These are phyloP conservation scores for Lucinisca nassula DNA, from an alignment of 2,888 invertebrate genomes.

Conservation along the genomic window DNA sequence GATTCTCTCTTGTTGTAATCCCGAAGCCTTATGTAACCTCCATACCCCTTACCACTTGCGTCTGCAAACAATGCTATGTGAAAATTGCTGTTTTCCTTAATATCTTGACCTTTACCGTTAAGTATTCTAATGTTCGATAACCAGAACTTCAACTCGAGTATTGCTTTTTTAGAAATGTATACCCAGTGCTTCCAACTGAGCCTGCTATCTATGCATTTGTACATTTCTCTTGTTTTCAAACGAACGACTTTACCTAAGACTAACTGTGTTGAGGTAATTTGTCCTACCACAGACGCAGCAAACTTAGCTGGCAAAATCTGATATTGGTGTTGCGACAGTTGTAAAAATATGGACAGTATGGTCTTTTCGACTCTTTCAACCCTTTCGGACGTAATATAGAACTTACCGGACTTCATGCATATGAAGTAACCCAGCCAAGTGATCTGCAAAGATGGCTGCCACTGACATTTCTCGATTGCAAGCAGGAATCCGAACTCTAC, in stretches of 20 bases:
- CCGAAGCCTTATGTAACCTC: not conserved
- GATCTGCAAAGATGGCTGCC: not conserved
- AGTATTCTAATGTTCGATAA: not conserved
- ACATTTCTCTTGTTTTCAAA: constrained; percentile 25
- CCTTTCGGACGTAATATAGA: not conserved
- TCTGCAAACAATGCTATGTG: not conserved
- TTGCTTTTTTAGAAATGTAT: not conserved
- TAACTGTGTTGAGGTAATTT: constrained; percentile 9
- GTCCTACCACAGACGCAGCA: constrained; percentile 14
- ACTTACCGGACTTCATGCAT: not conserved
- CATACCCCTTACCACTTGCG: not conserved
- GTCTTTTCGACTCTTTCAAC: not conserved
- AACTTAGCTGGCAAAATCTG: not conserved
- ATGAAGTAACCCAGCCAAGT: not conserved
- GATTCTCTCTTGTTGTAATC: not conserved
- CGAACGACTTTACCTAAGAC: constrained; percentile 17
- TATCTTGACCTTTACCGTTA: not conserved
- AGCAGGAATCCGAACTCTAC: not conserved
- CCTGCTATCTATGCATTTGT: constrained; percentile 26
- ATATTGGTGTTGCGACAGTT: not conserved
- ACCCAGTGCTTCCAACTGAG: constrained; percentile 29
- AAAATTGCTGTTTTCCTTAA: not conserved
- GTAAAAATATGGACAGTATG: not conserved
- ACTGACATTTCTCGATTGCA: not conserved
- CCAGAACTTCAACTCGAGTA: not conserved